phyloP scores from a whole-genome alignment of 2,113 vertebrate genomes.

The Numenius arquata region DNA sequence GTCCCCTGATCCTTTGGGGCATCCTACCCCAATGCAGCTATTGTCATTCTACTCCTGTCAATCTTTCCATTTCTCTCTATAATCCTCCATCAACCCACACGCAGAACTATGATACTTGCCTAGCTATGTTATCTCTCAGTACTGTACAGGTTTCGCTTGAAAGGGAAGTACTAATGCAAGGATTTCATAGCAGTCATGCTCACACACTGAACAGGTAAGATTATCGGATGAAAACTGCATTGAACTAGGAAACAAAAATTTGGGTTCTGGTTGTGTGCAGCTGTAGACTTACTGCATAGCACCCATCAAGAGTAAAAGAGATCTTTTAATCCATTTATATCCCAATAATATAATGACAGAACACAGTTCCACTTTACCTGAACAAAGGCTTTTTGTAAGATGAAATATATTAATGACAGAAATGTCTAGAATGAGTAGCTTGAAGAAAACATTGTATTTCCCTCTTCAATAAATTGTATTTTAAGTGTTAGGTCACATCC shows the following conservation, averaged over 20 bases:
- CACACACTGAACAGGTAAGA: not conserved
- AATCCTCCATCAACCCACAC: not conserved
- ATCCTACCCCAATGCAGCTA: not conserved
- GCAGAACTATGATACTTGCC: not conserved
- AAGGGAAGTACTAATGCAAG: not conserved
- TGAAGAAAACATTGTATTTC: not conserved
- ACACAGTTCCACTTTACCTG: not conserved
- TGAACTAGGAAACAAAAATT: not conserved
- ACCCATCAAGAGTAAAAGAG: not conserved
- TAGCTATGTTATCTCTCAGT: not conserved
- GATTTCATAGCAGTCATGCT: not conserved
- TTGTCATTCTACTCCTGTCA: not conserved
- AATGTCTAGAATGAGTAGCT: not conserved
- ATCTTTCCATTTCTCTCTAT: not conserved
- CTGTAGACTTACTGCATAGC: not conserved
- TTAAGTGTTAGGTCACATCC: not conserved
- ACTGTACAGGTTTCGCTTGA: not conserved
- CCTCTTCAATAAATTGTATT: not conserved
- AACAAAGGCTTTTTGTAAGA: not conserved
- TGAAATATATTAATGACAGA: not conserved
- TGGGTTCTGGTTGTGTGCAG: not conserved
- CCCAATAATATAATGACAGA: not conserved
- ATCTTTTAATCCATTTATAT: not conserved
- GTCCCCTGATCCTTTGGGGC: no score
- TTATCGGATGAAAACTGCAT: not conserved